phyloP scores from a whole-genome alignment of 2,113 vertebrate genomes.

The Rhinichthys klamathensis region DNA sequence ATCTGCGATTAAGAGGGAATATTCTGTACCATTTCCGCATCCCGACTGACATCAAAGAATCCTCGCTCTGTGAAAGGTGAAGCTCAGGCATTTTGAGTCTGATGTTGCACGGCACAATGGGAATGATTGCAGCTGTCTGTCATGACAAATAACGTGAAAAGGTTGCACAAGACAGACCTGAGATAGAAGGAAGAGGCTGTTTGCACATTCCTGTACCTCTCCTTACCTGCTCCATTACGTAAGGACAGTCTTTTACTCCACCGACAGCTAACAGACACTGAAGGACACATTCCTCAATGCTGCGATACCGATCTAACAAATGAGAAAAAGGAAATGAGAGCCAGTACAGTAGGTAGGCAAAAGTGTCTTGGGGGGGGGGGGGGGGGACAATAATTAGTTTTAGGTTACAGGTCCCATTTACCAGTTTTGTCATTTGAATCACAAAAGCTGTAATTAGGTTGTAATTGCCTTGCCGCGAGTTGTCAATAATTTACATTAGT shows the following conservation, averaged over 20 bases:
- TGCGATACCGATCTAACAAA: constrained; percentile 17
- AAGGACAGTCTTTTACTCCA: neutral
- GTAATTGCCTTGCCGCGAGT: constrained; percentile 59
- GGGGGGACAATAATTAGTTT: constrained; percentile 43
- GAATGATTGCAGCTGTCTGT: constrained; percentile 62
- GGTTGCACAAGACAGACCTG: constrained; percentile 46
- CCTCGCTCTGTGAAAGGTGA: constrained; percentile 12
- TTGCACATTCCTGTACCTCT: neutral
- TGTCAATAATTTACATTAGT: constrained; percentile 69
- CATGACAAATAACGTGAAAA: constrained; percentile 62
- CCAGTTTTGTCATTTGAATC: constrained; percentile 60
- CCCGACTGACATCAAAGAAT: neutral
- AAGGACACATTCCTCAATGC: neutral
- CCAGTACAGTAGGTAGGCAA: constrained; percentile 20
- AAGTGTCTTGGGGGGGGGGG: neutral
- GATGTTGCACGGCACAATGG: constrained; percentile 60
- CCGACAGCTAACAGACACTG: neutral
- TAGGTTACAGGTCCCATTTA: constrained; percentile 55
- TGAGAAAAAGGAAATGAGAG: constrained; percentile 36
- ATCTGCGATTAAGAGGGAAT: neutral
- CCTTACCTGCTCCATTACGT: constrained; percentile 13
- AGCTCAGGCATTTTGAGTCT: neutral
- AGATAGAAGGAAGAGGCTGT: neutral
- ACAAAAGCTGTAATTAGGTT: constrained; percentile 59
- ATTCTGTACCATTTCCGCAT: neutral